These are phyloP conservation scores for Drosophila emarginata DNA, from an alignment of 2,888 invertebrate genomes.

Conservation along the genomic window DNA sequence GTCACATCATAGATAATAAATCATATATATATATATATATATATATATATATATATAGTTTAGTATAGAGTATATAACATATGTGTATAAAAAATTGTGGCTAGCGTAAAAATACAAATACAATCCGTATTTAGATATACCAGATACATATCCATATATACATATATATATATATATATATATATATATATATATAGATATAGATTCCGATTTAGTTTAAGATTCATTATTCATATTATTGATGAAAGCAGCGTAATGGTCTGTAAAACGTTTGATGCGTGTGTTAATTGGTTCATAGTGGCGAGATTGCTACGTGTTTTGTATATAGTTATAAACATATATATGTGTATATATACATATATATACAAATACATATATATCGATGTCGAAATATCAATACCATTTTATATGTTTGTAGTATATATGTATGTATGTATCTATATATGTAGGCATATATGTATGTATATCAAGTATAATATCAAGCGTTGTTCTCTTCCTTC, in stretches of 20 bases:
- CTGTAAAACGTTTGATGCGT: constrained; percentile 55
- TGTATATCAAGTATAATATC: constrained; percentile 68
- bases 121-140: constrained; percentile 42
- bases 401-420: constrained; percentile 19
- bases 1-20: constrained; percentile 25
- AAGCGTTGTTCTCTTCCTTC: constrained; percentile 50
- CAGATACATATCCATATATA: constrained; percentile 8
- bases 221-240: constrained; percentile 23
- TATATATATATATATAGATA: constrained; percentile 12
- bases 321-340: constrained; percentile 11
- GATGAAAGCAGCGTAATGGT: constrained; percentile 16
- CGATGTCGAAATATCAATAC: too few species aligned
- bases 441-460: constrained; percentile 17
- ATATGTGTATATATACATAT: constrained; percentile 17
- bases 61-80: constrained; percentile 44
- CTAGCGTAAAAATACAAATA: constrained; percentile 67
- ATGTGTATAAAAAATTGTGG: constrained; percentile 61
- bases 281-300: constrained; percentile 46
- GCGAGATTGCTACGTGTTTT: constrained; percentile 62
- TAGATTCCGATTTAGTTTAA: constrained; percentile 7
- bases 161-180: constrained; percentile 28
- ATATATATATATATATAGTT: constrained; percentile 22
- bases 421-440: constrained; percentile 13
- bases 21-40: constrained; percentile 29
- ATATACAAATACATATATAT: constrained; percentile 22